phyloP scores from a whole-genome alignment of 2,888 invertebrate species.

The Eilema caniola region DNA sequence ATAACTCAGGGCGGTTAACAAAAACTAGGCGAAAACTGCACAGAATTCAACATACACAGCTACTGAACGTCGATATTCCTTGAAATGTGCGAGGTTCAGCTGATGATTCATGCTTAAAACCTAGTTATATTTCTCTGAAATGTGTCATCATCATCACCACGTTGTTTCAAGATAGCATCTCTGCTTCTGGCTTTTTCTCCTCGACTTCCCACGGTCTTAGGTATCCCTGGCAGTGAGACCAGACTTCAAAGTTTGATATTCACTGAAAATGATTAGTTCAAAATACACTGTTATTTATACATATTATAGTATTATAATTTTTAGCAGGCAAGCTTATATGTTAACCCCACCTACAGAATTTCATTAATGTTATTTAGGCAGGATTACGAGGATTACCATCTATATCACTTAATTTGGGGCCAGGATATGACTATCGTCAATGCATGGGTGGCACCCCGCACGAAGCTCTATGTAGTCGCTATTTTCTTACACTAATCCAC shows the following conservation, averaged over 20 bases:
- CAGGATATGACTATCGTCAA: slow-evolving; percentile 39
- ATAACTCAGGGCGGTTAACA: too few relatives aligned
- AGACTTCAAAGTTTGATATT: neutral
- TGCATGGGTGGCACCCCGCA: slow-evolving; percentile 34
- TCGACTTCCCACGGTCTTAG: too few relatives aligned
- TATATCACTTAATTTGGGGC: slow-evolving; percentile 46
- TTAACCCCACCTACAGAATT: slow-evolving; percentile 28
- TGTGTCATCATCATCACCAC: neutral
- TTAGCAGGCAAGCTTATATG: slow-evolving; percentile 8
- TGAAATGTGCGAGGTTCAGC: neutral
- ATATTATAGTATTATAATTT: neutral
- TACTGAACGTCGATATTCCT: neutral
- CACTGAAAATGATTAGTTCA: neutral
- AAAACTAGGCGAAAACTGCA: too few relatives aligned
- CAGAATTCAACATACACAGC: neutral
- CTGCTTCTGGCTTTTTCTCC: too few relatives aligned
- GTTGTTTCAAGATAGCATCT: too few relatives aligned
- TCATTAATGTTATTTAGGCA: slow-evolving; percentile 44
- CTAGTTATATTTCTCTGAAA: neutral
- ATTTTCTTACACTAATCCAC: slow-evolving; percentile 42
- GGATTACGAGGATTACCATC: slow-evolving; percentile 47
- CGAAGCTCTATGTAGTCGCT: slow-evolving; percentile 42
- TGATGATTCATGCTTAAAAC: neutral
- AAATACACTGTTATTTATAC: neutral
- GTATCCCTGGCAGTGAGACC: too few relatives aligned